phyloP scores from a whole-genome alignment of 2,797 vertebrate genomes.

The Rhynchotus rufescens region DNA sequence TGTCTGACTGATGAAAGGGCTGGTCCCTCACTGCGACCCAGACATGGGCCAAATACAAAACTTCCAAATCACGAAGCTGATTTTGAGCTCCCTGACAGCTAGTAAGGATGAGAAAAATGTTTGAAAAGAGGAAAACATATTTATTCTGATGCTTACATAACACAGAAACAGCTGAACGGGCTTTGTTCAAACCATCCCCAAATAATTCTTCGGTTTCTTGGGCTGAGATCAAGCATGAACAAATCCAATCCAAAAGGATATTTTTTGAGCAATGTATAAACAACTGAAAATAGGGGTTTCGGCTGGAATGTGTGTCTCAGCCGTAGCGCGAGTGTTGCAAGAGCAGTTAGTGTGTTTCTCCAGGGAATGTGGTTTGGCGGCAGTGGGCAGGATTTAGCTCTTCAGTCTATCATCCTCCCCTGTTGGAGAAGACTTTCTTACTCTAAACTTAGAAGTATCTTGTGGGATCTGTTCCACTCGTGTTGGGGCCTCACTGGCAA shows the following conservation, averaged over 20 bases:
- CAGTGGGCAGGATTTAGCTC: not conserved
- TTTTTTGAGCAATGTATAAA: slow-evolving; percentile 65
- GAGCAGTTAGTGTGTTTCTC: slow-evolving; percentile 47
- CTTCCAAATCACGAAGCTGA: slow-evolving; percentile 35
- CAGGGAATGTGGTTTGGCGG: slow-evolving; percentile 58
- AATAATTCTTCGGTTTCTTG: slow-evolving; percentile 57
- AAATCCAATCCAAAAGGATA: slow-evolving; percentile 63
- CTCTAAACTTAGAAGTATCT: slow-evolving; percentile 74
- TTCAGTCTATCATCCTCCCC: slow-evolving; percentile 39
- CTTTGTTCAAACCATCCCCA: slow-evolving; percentile 67
- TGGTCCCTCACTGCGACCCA: not conserved
- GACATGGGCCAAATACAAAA: not conserved
- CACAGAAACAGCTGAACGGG: slow-evolving; percentile 63
- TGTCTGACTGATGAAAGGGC: not conserved
- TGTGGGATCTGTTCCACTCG: slow-evolving; percentile 64
- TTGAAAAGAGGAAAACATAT: slow-evolving; percentile 65
- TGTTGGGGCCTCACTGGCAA: slow-evolving; percentile 69
- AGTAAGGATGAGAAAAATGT: slow-evolving; percentile 30
- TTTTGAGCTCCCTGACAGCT: slow-evolving; percentile 56
- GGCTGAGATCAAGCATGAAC: slow-evolving; percentile 69
- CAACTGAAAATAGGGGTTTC: slow-evolving; percentile 72
- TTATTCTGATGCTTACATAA: slow-evolving; percentile 73
- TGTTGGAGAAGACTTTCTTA: slow-evolving; percentile 51
- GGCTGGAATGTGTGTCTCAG: slow-evolving; percentile 65
- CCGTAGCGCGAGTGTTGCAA: slow-evolving; percentile 65